phyloP scores from a whole-genome alignment of 2,113 vertebrate species.

The Thunnus maccoyii region DNA sequence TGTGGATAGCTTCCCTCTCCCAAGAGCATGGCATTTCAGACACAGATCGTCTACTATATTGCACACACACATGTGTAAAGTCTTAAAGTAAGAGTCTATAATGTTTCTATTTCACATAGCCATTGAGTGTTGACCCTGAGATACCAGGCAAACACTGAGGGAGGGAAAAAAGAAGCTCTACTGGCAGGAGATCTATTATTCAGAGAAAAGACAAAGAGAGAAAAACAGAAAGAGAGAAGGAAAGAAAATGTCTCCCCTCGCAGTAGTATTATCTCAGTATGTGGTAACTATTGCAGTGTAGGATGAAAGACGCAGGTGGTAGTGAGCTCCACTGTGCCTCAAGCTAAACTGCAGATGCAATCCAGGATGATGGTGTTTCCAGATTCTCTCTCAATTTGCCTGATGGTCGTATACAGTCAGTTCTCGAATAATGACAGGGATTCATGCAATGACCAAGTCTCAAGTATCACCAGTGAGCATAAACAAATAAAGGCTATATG shows the following conservation, averaged over 20 bases:
- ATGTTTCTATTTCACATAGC: constrained; percentile 93
- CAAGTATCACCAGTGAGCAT: background rate
- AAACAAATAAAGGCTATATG: background rate
- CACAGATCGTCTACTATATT: constrained; percentile 80
- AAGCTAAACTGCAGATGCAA: constrained; percentile 60
- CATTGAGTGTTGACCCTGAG: constrained; percentile 91
- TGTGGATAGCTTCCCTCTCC: constrained; percentile 90
- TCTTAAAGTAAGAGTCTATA: constrained; percentile 91
- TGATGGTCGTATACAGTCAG: constrained; percentile 14
- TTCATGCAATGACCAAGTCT: constrained; percentile 16
- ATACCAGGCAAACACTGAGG: constrained; percentile 91
- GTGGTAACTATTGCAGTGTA: constrained; percentile 68
- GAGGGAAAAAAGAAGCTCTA: constrained; percentile 85
- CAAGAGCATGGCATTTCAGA: constrained; percentile 90
- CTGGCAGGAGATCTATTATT: constrained; percentile 81
- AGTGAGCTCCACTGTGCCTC: constrained; percentile 49
- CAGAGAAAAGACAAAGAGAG: constrained; percentile 55
- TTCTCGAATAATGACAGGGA: constrained; percentile 21
- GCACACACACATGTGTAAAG: constrained; percentile 84
- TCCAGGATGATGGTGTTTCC: constrained; percentile 37
- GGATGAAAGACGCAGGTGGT: constrained; percentile 70
- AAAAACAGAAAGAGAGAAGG: constrained; percentile 53
- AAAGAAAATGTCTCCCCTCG: constrained; percentile 52
- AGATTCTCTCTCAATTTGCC: constrained; percentile 33
- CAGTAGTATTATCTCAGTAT: constrained; percentile 70